These are phyloP conservation scores for Protaetia brevitarsis DNA, from an alignment of 1,140 invertebrate genomes.

Conservation along the genomic window DNA sequence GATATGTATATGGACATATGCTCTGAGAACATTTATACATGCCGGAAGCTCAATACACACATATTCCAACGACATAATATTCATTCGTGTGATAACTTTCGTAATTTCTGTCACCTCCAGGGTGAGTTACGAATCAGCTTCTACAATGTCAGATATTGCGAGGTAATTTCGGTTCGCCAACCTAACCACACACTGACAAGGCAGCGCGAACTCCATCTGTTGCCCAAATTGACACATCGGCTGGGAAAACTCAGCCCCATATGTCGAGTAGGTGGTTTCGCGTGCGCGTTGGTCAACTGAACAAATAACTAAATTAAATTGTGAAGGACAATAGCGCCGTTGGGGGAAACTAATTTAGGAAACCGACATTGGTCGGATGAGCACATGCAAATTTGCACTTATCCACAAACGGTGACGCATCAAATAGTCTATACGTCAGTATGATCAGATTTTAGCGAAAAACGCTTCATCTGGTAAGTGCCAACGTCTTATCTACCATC, in stretches of 20 bases:
- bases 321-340: background rate
- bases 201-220: background rate
- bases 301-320: constrained; percentile 10
- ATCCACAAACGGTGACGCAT: no score
- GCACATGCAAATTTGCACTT: background rate
- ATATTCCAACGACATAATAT: no score
- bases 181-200: background rate
- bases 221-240: background rate
- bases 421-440: no score
- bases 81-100: no score
- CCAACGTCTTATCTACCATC: constrained; percentile 31
- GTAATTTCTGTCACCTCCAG: no score
- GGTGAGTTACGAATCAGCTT: no score
- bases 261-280: background rate
- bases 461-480: constrained; percentile 18
- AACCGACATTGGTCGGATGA: background rate
- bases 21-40: no score
- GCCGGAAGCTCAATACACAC: no score
- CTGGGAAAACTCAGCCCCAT: background rate
- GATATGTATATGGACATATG: no score
- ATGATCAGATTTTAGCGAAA: background rate
- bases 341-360: background rate
- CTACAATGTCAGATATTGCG: no score
- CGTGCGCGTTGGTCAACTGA: background rate
- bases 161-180: no score